Base-by-base conservation (phyloP, 2,113 vertebrate genomes). In the Dolichallabes microphthalmus region DNA sequence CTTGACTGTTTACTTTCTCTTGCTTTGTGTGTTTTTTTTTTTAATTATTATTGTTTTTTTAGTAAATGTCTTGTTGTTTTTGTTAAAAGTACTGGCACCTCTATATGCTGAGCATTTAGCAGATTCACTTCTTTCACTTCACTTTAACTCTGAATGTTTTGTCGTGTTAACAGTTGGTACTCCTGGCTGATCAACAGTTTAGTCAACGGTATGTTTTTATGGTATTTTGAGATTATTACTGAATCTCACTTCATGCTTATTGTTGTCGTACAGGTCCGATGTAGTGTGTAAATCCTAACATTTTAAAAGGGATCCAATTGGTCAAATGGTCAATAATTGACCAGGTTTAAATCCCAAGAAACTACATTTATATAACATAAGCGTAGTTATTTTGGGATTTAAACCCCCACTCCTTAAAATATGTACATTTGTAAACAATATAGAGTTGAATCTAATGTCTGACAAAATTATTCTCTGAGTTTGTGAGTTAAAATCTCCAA, bases 171-270 rank as follows among this genome's bases (percentile, higher is more conserved):
- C 88, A 99, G 98, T 90, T 99, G 98, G 98, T 99, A 99, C 88
- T 99, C 98, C 0, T 99, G 98, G 98, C 32, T 99, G 86, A 97
- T 99, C 91, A 99, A 98, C 95, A 99, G 98, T 91, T 95, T 98
- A 87, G 98, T 99, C 76, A 99, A 99, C 0, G 98, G 98, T 99
- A 90, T 93, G 96, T 55, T 39, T n/a, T 45, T 61, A 11, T 75
- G 7, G 57, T 9, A 11, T 3, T 53, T 19, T n/a, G n/a, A 39
- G n/a, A 78, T 55, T 52, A 32, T 78, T 53, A 45, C 32, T 53
- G 52, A 45, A 15, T 19, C 17, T 30, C n/a, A 30, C 55, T n/a
- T 58, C 22, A 25, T 8, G 12, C 52, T 45, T 55, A 20, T 39
- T 3, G n/a, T 9, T 45, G 45, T n/a, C n/a, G n/a, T 45, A 45